A percentile compares a stretch with the other conserved stretches of the same genome.
Conservation (phyloP, 1,140 invertebrate species). For the Conus betulinus region DNA sequence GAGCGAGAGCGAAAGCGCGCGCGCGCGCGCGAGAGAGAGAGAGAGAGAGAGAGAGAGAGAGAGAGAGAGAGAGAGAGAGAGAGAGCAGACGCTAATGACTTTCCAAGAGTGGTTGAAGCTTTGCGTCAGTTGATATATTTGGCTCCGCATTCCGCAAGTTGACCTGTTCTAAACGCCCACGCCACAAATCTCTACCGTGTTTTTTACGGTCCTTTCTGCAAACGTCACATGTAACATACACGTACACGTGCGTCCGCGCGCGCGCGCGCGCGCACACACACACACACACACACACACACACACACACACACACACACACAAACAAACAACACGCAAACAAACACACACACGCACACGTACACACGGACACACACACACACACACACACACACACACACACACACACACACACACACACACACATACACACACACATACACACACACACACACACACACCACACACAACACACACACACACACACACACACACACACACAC, state of each 20-base stretch:
- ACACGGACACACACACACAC: not conserved
- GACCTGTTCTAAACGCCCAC: too few species aligned
- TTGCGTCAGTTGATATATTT: too few species aligned
- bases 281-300: not conserved
- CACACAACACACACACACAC: constrained; percentile 5
- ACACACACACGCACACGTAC: not conserved
- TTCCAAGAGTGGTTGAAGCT: too few species aligned
- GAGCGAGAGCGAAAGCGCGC: not conserved
- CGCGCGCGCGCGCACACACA: not conserved
- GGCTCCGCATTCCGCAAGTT: too few species aligned
- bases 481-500: not conserved
- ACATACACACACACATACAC: not conserved
- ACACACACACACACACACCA: constrained; percentile 12
- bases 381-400: not conserved
- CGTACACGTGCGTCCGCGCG: too few species aligned
- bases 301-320: not conserved
- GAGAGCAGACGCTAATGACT: not conserved
- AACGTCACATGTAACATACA: not conserved
- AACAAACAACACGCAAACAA: too few species aligned
- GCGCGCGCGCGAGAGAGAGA: constrained; percentile 10
- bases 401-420: not conserved
- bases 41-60: not conserved
- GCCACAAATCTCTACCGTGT: not conserved
- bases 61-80: not conserved
- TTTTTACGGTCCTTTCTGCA: not conserved